phyloP scores from a whole-genome alignment of 2,888 invertebrate genomes.

The Beris morrisii region DNA sequence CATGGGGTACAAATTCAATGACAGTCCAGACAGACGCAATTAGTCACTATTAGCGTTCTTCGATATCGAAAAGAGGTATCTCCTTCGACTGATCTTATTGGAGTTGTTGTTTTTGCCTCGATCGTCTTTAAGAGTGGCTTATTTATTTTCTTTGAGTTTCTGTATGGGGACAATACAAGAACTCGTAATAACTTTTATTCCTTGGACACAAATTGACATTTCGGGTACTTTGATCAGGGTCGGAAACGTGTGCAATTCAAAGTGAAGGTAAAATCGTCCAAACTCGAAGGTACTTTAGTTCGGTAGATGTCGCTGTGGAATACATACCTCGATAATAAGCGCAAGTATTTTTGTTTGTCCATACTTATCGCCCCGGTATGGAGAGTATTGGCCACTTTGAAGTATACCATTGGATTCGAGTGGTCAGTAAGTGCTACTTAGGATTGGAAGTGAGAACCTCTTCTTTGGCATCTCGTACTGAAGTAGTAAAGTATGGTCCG shows the following conservation, averaged over 20 bases:
- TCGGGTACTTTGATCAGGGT: constrained; percentile 35
- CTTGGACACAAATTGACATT: constrained; percentile 37
- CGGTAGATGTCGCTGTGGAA: too few species aligned
- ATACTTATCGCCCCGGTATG: neutral
- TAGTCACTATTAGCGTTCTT: constrained; percentile 39
- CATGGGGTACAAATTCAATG: constrained; percentile 32
- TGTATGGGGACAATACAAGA: constrained; percentile 22
- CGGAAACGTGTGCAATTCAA: neutral
- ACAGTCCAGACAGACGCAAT: constrained; percentile 37
- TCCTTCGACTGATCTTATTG: constrained; percentile 21
- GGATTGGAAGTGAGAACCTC: constrained; percentile 5
- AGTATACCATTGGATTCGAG: constrained; percentile 24
- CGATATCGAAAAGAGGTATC: constrained; percentile 32
- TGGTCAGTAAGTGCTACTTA: constrained; percentile 29
- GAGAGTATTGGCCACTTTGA: constrained; percentile 27
- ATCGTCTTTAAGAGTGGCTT: constrained; percentile 16
- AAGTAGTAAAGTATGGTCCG: too few species aligned
- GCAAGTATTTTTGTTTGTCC: constrained; percentile 15
- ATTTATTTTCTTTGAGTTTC: constrained; percentile 25
- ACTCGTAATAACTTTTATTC: constrained; percentile 37
- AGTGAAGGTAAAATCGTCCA: too few species aligned
- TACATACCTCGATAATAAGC: neutral
- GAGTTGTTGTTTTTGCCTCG: neutral
- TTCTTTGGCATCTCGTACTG: too few species aligned
- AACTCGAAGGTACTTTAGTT: too few species aligned